Evolutionary conservation across 1,140 invertebrate genomes (phyloP).

Genomic region (Sinonovacula constricta): DNA sequence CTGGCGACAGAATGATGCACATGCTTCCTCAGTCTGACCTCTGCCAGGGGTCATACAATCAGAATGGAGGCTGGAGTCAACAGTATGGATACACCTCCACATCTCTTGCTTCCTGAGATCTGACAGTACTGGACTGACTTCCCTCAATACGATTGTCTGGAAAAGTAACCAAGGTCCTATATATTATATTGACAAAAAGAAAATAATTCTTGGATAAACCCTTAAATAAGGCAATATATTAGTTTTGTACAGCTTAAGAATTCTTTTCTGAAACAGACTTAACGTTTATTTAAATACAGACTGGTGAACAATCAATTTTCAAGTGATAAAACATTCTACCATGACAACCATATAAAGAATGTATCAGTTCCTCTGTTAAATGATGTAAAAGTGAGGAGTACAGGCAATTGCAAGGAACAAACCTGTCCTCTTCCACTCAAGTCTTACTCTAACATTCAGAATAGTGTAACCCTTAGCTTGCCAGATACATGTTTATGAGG

Average conservation of each 20-base stretch:
- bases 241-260: neutral
- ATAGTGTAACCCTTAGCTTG: too few species aligned
- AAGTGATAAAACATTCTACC: too few species aligned
- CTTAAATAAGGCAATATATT: neutral
- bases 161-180: neutral
- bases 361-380: too few species aligned
- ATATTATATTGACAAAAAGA: neutral
- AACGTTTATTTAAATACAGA: neutral
- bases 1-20: neutral
- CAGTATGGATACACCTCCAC: slow-evolving; percentile 17
- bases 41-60: slow-evolving; percentile 1
- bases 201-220: neutral
- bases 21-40: slow-evolving; percentile 18
- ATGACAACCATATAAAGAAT: too few species aligned
- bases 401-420: too few species aligned
- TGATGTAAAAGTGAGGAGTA: too few species aligned
- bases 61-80: slow-evolving; percentile 11
- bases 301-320: too few species aligned
- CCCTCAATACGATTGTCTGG: slow-evolving; percentile 35
- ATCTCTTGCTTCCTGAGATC: slow-evolving; percentile 31
- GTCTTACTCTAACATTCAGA: too few species aligned
- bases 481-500: too few species aligned
- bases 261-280: neutral
- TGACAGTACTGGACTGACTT: neutral
- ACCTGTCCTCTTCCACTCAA: too few species aligned